Conservation (phyloP, 2,888 invertebrate species). For the Clostera curtula region DNA sequence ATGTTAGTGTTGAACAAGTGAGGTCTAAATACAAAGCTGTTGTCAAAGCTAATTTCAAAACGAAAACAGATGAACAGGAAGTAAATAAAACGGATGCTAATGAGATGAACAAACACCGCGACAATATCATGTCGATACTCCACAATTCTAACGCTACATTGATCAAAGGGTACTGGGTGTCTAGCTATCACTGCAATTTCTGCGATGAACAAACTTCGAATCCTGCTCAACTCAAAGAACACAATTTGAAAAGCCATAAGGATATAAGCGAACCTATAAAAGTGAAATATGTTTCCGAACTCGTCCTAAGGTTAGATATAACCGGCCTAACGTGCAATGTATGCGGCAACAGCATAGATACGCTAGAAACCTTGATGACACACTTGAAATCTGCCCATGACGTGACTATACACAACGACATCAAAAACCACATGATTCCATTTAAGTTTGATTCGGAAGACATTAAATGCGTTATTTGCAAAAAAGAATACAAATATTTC, state of each 20-base stretch:
- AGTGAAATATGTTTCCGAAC: conserved; percentile 21
- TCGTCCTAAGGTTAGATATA: conserved; percentile 42
- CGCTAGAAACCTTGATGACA: conserved; percentile 28
- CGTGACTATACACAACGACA: conserved; percentile 29
- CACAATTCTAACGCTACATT: conserved; percentile 30
- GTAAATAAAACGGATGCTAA: conserved; percentile 9
- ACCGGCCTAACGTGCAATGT: conserved; percentile 39
- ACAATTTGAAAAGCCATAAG: conserved; percentile 22
- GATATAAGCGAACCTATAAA: conserved; percentile 12
- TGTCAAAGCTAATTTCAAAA: conserved; percentile 14
- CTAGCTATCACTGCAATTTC: conserved; percentile 25
- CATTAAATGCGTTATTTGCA: conserved; percentile 37
- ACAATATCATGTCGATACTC: conserved; percentile 20
- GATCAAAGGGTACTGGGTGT: conserved; percentile 21
- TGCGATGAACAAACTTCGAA: conserved; percentile 18
- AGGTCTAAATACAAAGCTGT: conserved; percentile 15
- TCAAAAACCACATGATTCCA: conserved; percentile 47
- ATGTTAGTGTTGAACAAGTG: conserved; percentile 11
- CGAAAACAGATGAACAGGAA: conserved; percentile 8
- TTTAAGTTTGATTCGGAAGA: conserved; percentile 38
- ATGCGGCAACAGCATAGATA: conserved; percentile 25
- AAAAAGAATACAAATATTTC: conserved; percentile 33
- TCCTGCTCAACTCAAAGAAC: conserved; percentile 23
- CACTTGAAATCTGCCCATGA: conserved; percentile 34
- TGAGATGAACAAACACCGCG: conserved; percentile 24